phyloP scores from a whole-genome alignment of 2,113 vertebrate species.

The Oreochromis niloticus region DNA sequence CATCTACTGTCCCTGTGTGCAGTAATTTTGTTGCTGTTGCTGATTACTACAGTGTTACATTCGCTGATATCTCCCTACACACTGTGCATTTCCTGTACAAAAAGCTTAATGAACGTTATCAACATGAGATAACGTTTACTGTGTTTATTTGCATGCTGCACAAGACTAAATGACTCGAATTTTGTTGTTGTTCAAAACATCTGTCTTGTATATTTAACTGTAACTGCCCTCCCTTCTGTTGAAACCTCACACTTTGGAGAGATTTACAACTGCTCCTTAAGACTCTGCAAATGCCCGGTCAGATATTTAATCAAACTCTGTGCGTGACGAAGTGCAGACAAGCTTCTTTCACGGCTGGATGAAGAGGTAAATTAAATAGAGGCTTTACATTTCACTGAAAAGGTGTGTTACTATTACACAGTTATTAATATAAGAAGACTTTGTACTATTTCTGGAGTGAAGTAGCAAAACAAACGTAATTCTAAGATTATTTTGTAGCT shows the following conservation, averaged over 20 bases:
- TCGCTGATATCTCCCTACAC: not conserved
- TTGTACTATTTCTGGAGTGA: not conserved
- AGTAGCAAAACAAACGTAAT: not conserved
- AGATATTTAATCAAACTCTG: slow-evolving; percentile 24
- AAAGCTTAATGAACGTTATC: not conserved
- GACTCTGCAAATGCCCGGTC: not conserved
- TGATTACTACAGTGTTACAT: not conserved
- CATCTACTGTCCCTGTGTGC: not conserved
- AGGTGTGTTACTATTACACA: not conserved
- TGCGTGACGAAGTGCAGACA: not conserved
- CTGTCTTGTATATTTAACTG: slow-evolving; percentile 17
- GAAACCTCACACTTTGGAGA: not conserved
- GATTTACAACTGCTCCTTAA: slow-evolving; percentile 40
- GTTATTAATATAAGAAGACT: not conserved
- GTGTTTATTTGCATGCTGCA: not conserved
- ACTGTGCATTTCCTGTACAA: not conserved
- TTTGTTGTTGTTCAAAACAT: not conserved
- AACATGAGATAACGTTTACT: not conserved
- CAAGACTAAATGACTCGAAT: not conserved
- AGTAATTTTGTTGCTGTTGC: not conserved
- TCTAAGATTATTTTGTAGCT: not conserved
- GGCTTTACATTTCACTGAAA: not conserved
- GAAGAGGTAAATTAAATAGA: slow-evolving; percentile 15
- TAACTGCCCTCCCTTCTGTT: slow-evolving; percentile 4
- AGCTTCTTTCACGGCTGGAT: slow-evolving; percentile 12